Conservation (phyloP, 2,797 vertebrate genomes). For the Antrozous pallidus region DNA sequence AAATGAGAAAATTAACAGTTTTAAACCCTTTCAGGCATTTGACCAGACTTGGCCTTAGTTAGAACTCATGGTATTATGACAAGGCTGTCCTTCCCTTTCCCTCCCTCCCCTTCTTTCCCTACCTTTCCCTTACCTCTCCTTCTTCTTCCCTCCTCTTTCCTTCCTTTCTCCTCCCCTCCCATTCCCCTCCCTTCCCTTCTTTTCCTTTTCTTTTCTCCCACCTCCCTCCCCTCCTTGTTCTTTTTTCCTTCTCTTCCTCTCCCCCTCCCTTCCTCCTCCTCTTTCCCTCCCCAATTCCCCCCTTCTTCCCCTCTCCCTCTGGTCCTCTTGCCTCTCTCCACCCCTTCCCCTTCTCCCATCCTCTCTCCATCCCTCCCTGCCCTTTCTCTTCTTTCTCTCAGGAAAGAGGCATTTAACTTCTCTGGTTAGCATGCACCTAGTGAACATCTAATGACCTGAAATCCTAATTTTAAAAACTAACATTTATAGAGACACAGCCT, state of each 20-base stretch:
- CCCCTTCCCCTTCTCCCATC: neutral
- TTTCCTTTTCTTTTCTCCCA: too few species aligned
- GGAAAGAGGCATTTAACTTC: slow-evolving; percentile 38
- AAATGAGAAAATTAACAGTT: slow-evolving; percentile 82
- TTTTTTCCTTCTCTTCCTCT: too few species aligned
- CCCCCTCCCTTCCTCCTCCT: neutral
- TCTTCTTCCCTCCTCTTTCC: accelerated
- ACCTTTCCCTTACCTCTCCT: accelerated
- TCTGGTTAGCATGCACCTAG: slow-evolving; percentile 42
- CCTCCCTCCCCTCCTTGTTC: too few species aligned
- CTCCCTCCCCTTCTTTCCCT: accelerated
- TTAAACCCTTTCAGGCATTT: slow-evolving; percentile 62
- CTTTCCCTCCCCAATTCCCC: neutral
- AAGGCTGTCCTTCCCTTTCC: too few species aligned
- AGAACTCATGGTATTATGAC: neutral
- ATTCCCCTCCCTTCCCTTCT: too few species aligned
- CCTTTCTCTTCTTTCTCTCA: neutral
- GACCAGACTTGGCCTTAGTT: slow-evolving; percentile 38
- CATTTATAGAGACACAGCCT: slow-evolving; percentile 29
- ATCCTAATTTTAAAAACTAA: slow-evolving; percentile 58
- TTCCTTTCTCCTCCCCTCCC: accelerated
- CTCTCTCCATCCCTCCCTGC: neutral
- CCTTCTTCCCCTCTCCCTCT: too few species aligned
- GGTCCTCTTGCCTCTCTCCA: too few species aligned
- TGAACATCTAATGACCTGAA: slow-evolving; percentile 69